Base-by-base conservation (phyloP, 1,140 invertebrate species). In the Saccostrea glomerata region DNA sequence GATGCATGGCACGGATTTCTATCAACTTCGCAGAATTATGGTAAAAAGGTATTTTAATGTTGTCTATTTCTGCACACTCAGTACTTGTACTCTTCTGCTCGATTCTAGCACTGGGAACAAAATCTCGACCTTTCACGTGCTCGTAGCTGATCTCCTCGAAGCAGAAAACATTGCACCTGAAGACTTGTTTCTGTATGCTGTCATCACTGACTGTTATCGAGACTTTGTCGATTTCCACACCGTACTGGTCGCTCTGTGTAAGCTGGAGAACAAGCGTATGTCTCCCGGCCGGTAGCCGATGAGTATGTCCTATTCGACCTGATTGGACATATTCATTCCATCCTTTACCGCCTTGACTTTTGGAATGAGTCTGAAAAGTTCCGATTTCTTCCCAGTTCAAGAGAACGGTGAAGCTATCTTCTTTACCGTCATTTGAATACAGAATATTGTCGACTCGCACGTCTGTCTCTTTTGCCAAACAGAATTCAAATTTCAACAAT, bases 1-100 rank as follows among this genome's bases (percentile, higher is more conserved):
- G 92, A 60, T 89, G 84, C 36, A 88, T 89, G 13, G 92, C 92
- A 13, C 85, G 89, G 15, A 92, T 58, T 20, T 63, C 66, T 58
- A 90, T 91, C 36, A 90, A 88, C 9, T 36, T 30, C 0, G 89
- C 63, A 17, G 70, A 70, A 0, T 73, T 47, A n/a, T 89, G 86
- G 40, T 91, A 92, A 60, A 91, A 40, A 6, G 87, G 73, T 60
- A 92, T 87, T 63, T 91, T 89, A 4, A 92, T 87, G 55, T 92
- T 92, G 55, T 91, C 90, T 85, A 91, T 90, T 56, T 92, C 92
- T 9, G 92, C 90, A 86, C 92, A 92, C 20, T 85, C 36, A 2
- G 89, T 91, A 12, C 82, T 23, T 47, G 89, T 88, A 66, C 90
- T 92, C 23, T 20, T 84, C 47, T 92, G 90, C 15, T 47, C 66